Percentiles rank a stretch among this genome's conserved stretches.
Conservation (phyloP, 2,113 vertebrate genomes). For the Malurus elegans region DNA sequence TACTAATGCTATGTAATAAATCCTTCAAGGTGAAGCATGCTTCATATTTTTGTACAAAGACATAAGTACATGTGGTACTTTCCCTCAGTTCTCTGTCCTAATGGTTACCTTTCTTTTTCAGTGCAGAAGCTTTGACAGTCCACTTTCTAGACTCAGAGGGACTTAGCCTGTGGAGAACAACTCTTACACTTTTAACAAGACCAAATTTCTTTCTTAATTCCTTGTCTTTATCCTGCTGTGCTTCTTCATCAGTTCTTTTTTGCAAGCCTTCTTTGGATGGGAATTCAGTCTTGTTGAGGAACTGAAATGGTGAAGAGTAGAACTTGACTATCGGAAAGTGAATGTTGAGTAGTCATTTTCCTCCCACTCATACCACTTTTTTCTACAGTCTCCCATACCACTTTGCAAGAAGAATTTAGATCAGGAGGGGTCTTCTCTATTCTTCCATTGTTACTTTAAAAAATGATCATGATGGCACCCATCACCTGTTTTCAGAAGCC, state of each 20-base stretch:
- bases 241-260: not conserved
- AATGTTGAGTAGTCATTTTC: not conserved
- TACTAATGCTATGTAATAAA: not conserved
- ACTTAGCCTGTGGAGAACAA: not conserved
- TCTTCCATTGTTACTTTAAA: not conserved
- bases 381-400: not conserved
- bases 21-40: not conserved
- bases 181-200: not conserved
- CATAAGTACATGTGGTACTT: not conserved
- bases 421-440: not conserved
- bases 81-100: not conserved
- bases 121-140: not conserved
- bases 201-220: not conserved
- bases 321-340: not conserved
- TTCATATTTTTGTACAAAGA: not conserved
- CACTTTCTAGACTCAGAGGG: not conserved
- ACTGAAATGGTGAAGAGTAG: not conserved
- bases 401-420: not conserved
- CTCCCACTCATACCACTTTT: not conserved
- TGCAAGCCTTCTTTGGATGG: not conserved
- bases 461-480: not conserved
- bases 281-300: not conserved
- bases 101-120: not conserved
- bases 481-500: not conserved
- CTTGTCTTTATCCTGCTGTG: accelerated